These are phyloP conservation scores for Umimayanthus chanpuru DNA, from an alignment of 92 coral and sea anemone species.

Conservation along the genomic window DNA sequence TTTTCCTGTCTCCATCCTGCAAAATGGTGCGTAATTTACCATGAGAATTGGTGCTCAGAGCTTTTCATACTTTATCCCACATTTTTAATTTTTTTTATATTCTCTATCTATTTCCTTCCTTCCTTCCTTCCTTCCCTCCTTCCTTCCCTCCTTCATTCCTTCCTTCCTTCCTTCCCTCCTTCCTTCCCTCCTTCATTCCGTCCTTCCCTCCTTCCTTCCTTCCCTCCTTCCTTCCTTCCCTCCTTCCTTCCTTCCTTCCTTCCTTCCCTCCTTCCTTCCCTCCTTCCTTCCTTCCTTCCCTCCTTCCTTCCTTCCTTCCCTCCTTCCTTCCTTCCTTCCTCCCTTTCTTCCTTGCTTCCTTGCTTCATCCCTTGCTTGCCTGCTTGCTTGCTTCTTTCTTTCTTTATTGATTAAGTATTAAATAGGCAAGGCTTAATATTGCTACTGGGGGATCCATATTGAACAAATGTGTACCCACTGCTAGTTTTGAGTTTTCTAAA, in stretches of 20 bases:
- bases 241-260: not conserved
- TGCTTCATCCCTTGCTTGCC: not conserved
- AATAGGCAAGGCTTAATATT: too few species aligned
- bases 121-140: not conserved
- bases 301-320: not conserved
- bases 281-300: too few species aligned
- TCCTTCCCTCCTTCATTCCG: not conserved
- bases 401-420: too few species aligned
- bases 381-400: too few species aligned
- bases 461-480: too few species aligned
- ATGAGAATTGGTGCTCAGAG: not conserved
- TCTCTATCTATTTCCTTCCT: not conserved
- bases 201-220: not conserved
- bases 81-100: not conserved
- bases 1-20: constrained; percentile 94
- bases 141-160: not conserved
- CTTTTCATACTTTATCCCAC: not conserved
- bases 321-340: not conserved
- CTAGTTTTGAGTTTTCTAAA: too few species aligned
- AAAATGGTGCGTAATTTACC: constrained; percentile 74
- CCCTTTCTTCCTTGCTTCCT: not conserved
- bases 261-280: not conserved
- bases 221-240: not conserved
- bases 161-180: not conserved
- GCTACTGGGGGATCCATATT: too few species aligned